Conservation (phyloP, 2,113 vertebrate genomes). For the Chionodraco myersi region DNA sequence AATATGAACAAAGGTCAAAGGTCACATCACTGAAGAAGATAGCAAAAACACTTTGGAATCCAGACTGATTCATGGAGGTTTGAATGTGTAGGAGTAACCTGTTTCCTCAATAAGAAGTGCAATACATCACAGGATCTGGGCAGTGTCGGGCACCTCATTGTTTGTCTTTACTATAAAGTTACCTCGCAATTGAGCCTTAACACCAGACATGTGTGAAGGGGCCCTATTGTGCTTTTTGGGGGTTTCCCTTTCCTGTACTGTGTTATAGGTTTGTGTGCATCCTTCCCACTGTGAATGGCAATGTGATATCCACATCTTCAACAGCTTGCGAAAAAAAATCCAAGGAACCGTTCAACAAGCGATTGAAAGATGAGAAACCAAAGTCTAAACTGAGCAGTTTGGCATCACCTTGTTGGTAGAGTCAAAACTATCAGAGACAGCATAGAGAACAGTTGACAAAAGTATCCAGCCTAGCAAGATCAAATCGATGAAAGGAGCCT, state of each 20-base stretch:
- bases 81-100: not conserved
- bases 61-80: not conserved
- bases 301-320: too few species aligned
- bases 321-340: too few species aligned
- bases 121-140: not conserved
- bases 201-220: not conserved
- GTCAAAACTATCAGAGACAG: not conserved
- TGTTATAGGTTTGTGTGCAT: too few species aligned
- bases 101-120: slow-evolving; percentile 9
- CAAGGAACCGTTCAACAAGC: too few species aligned
- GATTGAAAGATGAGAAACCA: too few species aligned
- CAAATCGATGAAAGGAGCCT: not conserved
- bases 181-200: not conserved
- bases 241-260: too few species aligned
- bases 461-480: not conserved
- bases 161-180: not conserved
- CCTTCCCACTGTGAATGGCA: too few species aligned
- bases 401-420: not conserved
- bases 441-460: not conserved
- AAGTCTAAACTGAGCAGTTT: too few species aligned
- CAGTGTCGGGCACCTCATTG: not conserved
- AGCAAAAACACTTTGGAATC: not conserved
- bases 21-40: not conserved
- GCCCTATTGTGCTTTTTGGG: too few species aligned
- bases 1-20: too few species aligned